Percentiles rank a stretch among this genome's conserved stretches.
These are phyloP conservation scores for Nineta flava DNA, from an alignment of 2,888 invertebrate genomes.

Conservation along the genomic window DNA sequence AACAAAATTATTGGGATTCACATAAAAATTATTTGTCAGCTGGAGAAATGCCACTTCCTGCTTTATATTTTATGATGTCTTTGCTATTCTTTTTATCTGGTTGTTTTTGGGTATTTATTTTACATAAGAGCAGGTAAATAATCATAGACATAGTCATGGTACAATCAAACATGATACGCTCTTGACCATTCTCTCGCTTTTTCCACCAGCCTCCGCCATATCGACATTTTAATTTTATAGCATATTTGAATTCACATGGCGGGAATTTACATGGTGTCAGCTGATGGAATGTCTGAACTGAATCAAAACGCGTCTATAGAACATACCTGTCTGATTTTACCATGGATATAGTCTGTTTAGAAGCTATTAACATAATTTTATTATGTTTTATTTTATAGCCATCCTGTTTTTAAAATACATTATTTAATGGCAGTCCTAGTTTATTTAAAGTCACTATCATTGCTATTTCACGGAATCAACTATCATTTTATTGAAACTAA, in stretches of 20 bases:
- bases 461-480: slow-evolving; percentile 90
- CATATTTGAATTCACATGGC: no score
- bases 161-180: no score
- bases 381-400: slow-evolving; percentile 30
- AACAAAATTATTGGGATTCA: slow-evolving; percentile 41
- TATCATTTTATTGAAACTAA: slow-evolving; percentile 85
- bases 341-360: neutral
- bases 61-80: slow-evolving; percentile 83
- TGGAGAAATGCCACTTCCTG: slow-evolving; percentile 91
- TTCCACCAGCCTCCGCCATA: no score
- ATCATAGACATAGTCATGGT: no score
- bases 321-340: slow-evolving; percentile 7
- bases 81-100: slow-evolving; percentile 79
- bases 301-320: no score
- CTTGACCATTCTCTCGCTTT: no score
- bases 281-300: no score
- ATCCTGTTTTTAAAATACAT: slow-evolving; percentile 87
- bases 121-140: slow-evolving; percentile 62
- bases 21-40: slow-evolving; percentile 69
- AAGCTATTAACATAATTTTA: slow-evolving; percentile 1
- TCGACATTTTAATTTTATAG: no score
- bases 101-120: slow-evolving; percentile 78
- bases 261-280: no score
- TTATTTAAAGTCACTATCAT: slow-evolving; percentile 76
- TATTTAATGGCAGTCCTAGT: slow-evolving; percentile 92